Evolutionary conservation across 2,113 vertebrate species (phyloP), one percentile per base, ranked within the genome.

Genomic region (Garra rufa): DNA sequence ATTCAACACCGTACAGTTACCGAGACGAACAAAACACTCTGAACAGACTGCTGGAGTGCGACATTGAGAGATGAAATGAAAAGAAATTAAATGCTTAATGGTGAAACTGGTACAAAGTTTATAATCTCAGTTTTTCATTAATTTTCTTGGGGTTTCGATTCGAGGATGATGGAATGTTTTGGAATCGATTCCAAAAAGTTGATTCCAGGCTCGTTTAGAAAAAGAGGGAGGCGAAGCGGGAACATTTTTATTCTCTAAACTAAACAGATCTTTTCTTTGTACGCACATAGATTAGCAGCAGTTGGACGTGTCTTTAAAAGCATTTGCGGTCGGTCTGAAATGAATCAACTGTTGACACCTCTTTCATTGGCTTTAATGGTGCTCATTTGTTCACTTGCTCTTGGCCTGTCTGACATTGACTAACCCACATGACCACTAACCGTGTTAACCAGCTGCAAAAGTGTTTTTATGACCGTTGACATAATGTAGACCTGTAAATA

Each of bases 1-100:
- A 73, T 73, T 73, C 70, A 73, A 73, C 70, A 26, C 10, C 10
- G 6, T 73, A 73, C 21, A 73, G 43, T 43, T 46, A 44, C 21
- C 1, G 70, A 44, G 41, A 44, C 21, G n/a, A 14, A 24, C 70
- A 46, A n/a, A n/a, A 41, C 67, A 41, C 19, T 21, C 67, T 9
- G 14, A 65, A 57, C 19, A n/a, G 21, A n/a, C 52, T 57, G 52
- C 52, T 57, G 50, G 17, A 55, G 50, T 55, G 19, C 2, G 17
- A 55, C 50, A 21, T 6, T 55, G 21, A 57, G 52, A 57, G 52
- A 57, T 57, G 52, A 21, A 55, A n/a, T 57, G 52, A 57, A 57
- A n/a, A 57, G 21, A n/a, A n/a, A 57, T 57, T 57, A 57, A 57
- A 57, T 9, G 52, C 52, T 57, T 57, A 57, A n/a, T 57, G 52